A percentile compares a stretch with the other conserved stretches of the same genome.
phyloP scores from a whole-genome alignment of 92 coral and sea anemone genomes.

The Porites lobata region DNA sequence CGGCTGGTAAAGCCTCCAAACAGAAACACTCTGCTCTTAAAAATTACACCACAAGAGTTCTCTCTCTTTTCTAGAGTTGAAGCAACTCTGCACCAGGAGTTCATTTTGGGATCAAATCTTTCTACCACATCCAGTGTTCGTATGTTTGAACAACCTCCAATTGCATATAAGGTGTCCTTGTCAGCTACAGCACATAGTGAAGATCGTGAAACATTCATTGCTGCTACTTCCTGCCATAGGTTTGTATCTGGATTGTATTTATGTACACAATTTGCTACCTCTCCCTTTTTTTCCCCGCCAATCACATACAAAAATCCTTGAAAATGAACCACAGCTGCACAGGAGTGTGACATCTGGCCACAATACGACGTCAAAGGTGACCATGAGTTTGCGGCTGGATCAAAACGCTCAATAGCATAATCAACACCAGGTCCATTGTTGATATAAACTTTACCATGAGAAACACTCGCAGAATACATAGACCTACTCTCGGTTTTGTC shows the following conservation, averaged over 20 bases:
- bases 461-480: background rate
- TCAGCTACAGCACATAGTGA: slow-evolving; percentile 1
- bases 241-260: slow-evolving; percentile 18
- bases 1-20: no score
- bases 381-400: slow-evolving; percentile 1
- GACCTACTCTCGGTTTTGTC: background rate
- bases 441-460: background rate
- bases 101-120: no score
- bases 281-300: slow-evolving; percentile 3
- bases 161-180: background rate
- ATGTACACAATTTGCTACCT: background rate
- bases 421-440: background rate
- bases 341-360: background rate
- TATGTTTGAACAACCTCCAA: background rate
- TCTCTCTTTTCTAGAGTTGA: no score
- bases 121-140: no score
- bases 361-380: background rate
- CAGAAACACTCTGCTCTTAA: no score
- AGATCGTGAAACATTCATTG: background rate
- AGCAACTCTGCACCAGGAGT: no score
- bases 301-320: slow-evolving; percentile 18
- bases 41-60: no score
- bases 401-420: slow-evolving; percentile 31
- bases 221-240: slow-evolving; percentile 16
- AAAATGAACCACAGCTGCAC: background rate